Evolutionary conservation across 2,797 vertebrate genomes (phyloP).

Genomic region (Chloroceryle inda): DNA sequence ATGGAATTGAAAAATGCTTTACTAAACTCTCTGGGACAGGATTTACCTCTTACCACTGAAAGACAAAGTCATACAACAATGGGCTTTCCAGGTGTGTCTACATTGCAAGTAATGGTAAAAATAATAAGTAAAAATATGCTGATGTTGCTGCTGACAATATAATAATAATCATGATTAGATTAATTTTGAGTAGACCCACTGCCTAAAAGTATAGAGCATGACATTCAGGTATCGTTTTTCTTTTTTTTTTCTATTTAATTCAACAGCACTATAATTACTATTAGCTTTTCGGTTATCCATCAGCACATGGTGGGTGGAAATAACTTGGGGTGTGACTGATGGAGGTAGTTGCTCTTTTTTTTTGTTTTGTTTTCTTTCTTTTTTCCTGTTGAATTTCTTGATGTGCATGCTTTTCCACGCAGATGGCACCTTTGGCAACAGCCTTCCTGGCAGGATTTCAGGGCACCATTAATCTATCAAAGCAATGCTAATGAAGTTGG

Average conservation of each 20-base stretch:
- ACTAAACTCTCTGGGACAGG: background rate
- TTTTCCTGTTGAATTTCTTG: constrained; percentile 27
- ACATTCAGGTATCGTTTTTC: background rate
- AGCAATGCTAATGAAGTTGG: constrained; percentile 75
- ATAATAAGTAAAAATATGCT: background rate
- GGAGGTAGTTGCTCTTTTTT: background rate
- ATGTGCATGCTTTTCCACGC: constrained; percentile 58
- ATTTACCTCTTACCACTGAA: background rate
- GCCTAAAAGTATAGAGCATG: background rate
- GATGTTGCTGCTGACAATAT: background rate
- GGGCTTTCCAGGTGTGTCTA: background rate
- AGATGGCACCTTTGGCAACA: constrained; percentile 75
- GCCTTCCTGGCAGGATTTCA: constrained; percentile 62
- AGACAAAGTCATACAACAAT: background rate
- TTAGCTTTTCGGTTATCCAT: background rate
- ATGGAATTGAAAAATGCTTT: background rate
- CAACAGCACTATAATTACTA: constrained; percentile 17
- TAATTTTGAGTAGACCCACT: background rate
- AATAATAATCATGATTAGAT: background rate
- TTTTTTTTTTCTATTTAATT: background rate
- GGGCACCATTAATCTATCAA: constrained; percentile 76
- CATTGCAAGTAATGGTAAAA: background rate
- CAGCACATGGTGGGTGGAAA: constrained; percentile 46
- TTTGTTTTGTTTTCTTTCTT: background rate
- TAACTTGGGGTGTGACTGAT: constrained; percentile 40